These are phyloP conservation scores for Heterotis niloticus DNA, from an alignment of 2,113 vertebrate genomes.

Conservation along the genomic window DNA sequence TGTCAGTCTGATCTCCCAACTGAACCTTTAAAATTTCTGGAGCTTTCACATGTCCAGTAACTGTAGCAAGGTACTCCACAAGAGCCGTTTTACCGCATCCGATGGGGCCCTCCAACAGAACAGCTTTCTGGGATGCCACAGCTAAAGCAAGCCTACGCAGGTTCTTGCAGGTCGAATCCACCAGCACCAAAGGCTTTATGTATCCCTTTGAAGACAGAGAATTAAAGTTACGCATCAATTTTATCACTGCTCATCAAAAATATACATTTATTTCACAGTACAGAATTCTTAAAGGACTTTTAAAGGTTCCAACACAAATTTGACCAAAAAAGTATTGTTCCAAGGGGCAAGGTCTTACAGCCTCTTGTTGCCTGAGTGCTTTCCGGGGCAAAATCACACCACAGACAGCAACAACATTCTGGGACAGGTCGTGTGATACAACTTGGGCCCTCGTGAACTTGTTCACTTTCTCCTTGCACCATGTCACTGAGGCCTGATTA, in stretches of 20 bases:
- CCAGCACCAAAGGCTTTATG: conserved; percentile 70
- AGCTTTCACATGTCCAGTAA: conserved; percentile 79
- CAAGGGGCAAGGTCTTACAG: conserved; percentile 64
- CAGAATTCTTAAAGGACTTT: neutral
- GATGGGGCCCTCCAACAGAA: conserved; percentile 92
- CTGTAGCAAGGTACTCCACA: conserved; percentile 78
- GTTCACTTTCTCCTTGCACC: conserved; percentile 69
- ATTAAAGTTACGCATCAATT: neutral
- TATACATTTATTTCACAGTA: neutral
- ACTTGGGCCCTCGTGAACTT: conserved; percentile 72
- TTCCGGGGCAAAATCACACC: conserved; percentile 79
- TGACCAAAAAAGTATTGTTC: neutral
- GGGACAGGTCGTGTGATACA: conserved; percentile 77
- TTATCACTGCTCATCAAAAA: neutral
- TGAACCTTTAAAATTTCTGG: conserved; percentile 90
- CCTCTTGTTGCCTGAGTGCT: conserved; percentile 46
- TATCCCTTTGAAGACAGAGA: conserved; percentile 36
- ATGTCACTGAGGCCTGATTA: conserved; percentile 72
- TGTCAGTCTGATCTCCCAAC: conserved; percentile 95
- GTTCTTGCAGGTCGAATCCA: conserved; percentile 80
- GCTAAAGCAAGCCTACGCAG: conserved; percentile 86
- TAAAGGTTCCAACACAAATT: neutral
- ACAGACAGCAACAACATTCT: conserved; percentile 78
- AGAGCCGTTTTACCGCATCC: conserved; percentile 92
- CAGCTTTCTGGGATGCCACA: conserved; percentile 79